Evolutionary conservation across 2,888 invertebrate species (phyloP), one percentile per base, ranked within the genome.

Genomic region (Chymomyza caudatula): DNA sequence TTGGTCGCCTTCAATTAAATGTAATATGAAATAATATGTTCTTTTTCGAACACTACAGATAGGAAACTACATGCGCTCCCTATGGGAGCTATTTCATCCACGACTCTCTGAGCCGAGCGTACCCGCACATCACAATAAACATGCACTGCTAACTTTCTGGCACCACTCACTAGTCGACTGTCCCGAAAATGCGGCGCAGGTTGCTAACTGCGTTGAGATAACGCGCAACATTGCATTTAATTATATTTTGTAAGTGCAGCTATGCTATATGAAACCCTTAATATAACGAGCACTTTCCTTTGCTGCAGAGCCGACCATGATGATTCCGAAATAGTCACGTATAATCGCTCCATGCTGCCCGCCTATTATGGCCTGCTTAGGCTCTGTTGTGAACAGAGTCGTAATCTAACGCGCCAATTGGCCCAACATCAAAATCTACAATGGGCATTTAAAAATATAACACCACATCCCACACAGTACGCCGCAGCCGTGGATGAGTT

Each of bases 401-500:
- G 95, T 53, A 91, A 94, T 22, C 97, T 98, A 90, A 96, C 97
- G 4, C 93, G 97, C 60, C 94, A 96, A 86, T 92, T 98, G 63
- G 96, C 97, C 0, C 94, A 95, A 76, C 98, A 98, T 91, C 97
- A 98, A 91, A 98, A 98, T 92, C 93, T 98, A 51, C 96, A 97
- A 88, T 98, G 98, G 98, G 98, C 98, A 23, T 98, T 98, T 90
- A 95, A 97, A 87, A 98, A 98, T 90, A 97, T 98, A 73, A 96
- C 97, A 37, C 97, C 97, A n/a, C 97, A 97, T 91, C 96, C 97
- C 4, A 96, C 96, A 20, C 95, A 98, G 81, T 98, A 98, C 91
- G 95, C 96, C 17, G 94, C 94, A 92, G 97, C 97, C 17, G 97
- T 97, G 0, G 97, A 97, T 78, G 98, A 98, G 89, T 90, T 98